Base-by-base conservation (phyloP, 2,888 invertebrate genomes). In the Keiferia lycopersicella region DNA sequence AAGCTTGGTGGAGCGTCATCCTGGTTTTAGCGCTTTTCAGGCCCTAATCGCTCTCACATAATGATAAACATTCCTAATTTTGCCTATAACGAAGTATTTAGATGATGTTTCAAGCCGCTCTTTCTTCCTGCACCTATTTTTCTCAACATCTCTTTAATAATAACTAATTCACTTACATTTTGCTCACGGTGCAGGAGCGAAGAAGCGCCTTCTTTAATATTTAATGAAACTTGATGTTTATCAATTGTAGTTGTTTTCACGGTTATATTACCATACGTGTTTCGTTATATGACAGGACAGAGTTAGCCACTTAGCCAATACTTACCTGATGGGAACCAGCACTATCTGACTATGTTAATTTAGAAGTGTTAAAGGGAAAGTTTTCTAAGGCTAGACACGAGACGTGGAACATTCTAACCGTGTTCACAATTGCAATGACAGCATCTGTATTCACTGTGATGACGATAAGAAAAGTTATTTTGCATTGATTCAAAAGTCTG, bases 1-100 rank as follows among this genome's bases (percentile, higher is more conserved):
- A 97, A 97, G 90, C 93, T 97, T 71, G 97, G 97, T 69, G 96
- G 96, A 73, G 95, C 96, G 70, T 93, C 94, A 65, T 96, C 96
- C 86, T 96, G 96, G 96, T 96, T 97, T 93, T 96, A 95, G 92
- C 75, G 76, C 71, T 71, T 74, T 68, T 67, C 67, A 73, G 69
- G 73, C 70, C 71, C 77, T 70, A 73, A 74, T 70, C 77, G 75
- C 65, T 68, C 69, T 73, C 67, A 69, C 71, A 71, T 74, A 72
- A 71, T 75, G 67, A 69, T 77, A 68, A 74, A 74, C 70, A 71
- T 76, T 76, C 69, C 71, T 79, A 78, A 74, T 68, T 82, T 84
- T 82, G 81, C 78, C 73, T 81, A 78, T 76, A 78, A 79, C 68
- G 77, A 81, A 73, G 76, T 80, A 74, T 71, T 75, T 71, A 83